Evolutionary conservation across 1,140 invertebrate genomes (phyloP), one percentile per base, ranked within the genome.

Genomic region (Battus philenor): DNA sequence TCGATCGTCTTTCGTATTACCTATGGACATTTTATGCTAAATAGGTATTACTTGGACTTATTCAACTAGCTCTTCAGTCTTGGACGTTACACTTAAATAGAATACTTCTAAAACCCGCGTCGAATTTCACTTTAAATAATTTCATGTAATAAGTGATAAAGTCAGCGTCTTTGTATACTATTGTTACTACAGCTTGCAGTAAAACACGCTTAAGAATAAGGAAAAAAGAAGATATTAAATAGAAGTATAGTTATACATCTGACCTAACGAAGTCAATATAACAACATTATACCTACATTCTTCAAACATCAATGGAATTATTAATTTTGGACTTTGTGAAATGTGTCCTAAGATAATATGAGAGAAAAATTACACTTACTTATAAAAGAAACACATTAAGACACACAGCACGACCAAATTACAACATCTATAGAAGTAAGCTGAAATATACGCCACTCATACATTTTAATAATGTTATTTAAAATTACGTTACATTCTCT

Each of bases 31-130:
- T 81, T 81, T 68, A 84, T 71, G 72, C 77, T 84, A 82, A 74
- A 76, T 80, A 78, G 71, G 72, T 80, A 76, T 83, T 77, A 81
- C 63, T 76, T 78, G 78, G 67, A 75, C 77, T 83, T 81, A 82
- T 64, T 76, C 58, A 77, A 72, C 76, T 84, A 80, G 74, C 80
- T 75, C 75, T 82, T 85, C 81, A 85, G 81, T 85, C 81, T 85
- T 85, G 75, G 75, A 78, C 78, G 81, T 82, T 81, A 77, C 76
- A 75, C 77, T 82, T 84, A 84, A 75, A 79, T 80, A 84, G 72
- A 81, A 81, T 81, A 82, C 61, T 79, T 69, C 72, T 79, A 80
- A 69, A 78, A 82, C 81, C 81, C 81, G 81, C 81, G 81, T 85
- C 69, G 78, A 75, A 82, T 72, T 61, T 65, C 47, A 61, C 52